Conservation (phyloP, 2,888 invertebrate species). For the Trissolcus brochymenae region DNA sequence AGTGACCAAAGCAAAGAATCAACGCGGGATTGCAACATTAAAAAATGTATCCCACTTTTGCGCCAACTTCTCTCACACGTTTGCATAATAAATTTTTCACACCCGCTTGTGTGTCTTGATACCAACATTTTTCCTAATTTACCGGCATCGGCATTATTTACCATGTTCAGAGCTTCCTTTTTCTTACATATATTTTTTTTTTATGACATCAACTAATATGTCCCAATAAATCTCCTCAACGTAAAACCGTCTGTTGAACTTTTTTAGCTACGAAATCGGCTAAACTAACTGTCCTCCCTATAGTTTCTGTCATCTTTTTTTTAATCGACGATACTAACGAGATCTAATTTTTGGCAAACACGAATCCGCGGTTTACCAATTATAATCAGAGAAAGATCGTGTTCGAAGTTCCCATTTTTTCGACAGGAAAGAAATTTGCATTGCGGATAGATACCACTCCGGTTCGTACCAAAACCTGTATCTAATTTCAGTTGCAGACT, state of each 20-base stretch:
- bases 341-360: slow-evolving; percentile 15
- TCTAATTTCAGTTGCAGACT: no score
- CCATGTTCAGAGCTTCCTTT: no score
- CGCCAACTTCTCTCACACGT: slow-evolving; percentile 20
- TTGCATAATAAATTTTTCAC: slow-evolving; percentile 46
- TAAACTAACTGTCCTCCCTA: not conserved
- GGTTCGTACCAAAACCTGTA: no score
- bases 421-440: no score
- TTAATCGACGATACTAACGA: not conserved
- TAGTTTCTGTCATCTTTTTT: not conserved
- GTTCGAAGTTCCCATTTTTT: not conserved
- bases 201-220: no score
- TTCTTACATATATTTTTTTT: no score
- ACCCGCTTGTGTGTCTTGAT: slow-evolving; percentile 13
- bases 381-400: not conserved
- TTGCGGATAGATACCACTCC: no score
- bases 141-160: no score
- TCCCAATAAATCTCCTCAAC: no score
- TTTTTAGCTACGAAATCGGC: not conserved
- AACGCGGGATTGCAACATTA: slow-evolving; percentile 17
- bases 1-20: slow-evolving; percentile 41
- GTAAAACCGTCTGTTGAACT: not conserved
- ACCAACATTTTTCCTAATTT: slow-evolving; percentile 1
- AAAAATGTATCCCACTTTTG: slow-evolving; percentile 41
- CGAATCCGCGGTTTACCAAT: slow-evolving; percentile 3